Evolutionary conservation across 2,113 vertebrate species (phyloP), one percentile per base, ranked within the genome.

Genomic region (Lampris megalopsis): DNA sequence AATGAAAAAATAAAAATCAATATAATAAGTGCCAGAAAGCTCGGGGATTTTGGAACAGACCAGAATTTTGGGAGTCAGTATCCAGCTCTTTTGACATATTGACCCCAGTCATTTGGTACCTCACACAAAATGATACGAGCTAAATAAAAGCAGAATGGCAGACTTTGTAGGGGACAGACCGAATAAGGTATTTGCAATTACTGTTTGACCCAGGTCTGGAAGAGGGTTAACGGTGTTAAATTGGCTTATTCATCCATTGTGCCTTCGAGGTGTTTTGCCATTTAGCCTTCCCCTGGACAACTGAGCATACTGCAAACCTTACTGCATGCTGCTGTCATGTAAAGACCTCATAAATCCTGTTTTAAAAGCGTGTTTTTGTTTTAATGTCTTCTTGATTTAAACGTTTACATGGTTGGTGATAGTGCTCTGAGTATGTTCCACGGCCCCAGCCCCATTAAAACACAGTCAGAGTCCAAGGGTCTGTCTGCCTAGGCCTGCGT

Each of bases 181-280:
- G 24, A 24, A 24, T 24, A 24, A 24, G 24, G 24, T 24, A 24
- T 24, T 24, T 24, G 24, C 24, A 24, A 24, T 24, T 24, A 24
- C 24, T 68, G 75, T 80, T 42, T 57, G 36, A 68, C 43, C 1
- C 62, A 66, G 48, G 65, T 47, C 56, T 67, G 52, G 67, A 67
- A 67, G 4, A 41, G 85, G 56, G 81, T 70, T 65, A 52, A 24
- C 68, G 35, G 60, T 63, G 57, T 79, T 75, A 81, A 24, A 87
- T 75, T 88, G 88, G 88, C 83, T 85, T 48, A 56, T 35, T 68
- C 71, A 71, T 86, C 61, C 66, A 35, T 61, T 75, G 90, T 92
- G 91, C 90, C 91, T 91, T 91, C 9, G 63, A 81, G 77, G 75
- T 85, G 79, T 84, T 59, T 79, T 86, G 79, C 85, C 71, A 50